Percentiles rank a stretch among this genome's conserved stretches.
phyloP scores from a whole-genome alignment of 1,140 invertebrate species.

The Euwallacea similis region DNA sequence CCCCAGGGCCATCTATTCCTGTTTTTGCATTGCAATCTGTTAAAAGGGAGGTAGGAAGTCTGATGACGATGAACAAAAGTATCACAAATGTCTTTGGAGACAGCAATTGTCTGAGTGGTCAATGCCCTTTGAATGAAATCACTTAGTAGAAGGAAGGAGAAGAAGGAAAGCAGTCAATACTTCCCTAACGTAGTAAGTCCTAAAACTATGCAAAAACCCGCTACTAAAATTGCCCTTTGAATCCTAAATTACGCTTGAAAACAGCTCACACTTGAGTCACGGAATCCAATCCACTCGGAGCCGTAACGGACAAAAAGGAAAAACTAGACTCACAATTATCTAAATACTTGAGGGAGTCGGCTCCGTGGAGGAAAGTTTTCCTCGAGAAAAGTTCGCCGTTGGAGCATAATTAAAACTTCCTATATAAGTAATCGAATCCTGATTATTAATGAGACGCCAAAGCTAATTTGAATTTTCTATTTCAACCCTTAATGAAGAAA shows the following conservation, averaged over 20 bases:
- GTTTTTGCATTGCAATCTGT: no score
- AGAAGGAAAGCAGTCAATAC: no score
- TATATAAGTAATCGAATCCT: constrained; percentile 38
- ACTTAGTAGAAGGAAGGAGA: no score
- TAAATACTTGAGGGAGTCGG: constrained; percentile 16
- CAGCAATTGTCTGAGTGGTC: no score
- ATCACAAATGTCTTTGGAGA: no score
- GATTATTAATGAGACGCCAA: constrained; percentile 35
- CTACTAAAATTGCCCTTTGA: neutral
- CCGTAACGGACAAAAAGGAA: constrained; percentile 9
- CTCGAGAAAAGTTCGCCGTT: constrained; percentile 18
- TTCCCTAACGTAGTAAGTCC: no score
- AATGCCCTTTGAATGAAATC: no score
- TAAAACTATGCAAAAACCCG: no score
- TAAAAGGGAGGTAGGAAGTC: no score
- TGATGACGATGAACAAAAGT: no score
- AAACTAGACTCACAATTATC: constrained; percentile 27
- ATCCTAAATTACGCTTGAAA: constrained; percentile 2
- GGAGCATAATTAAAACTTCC: constrained; percentile 35
- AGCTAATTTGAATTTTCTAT: constrained; percentile 37
- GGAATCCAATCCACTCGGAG: constrained; percentile 1
- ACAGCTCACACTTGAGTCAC: constrained; percentile 4
- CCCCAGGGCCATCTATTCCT: no score
- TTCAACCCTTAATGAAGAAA: constrained; percentile 32
- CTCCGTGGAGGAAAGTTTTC: constrained; percentile 19